phyloP scores from a whole-genome alignment of 2,888 invertebrate genomes.

The Hedya salicella region DNA sequence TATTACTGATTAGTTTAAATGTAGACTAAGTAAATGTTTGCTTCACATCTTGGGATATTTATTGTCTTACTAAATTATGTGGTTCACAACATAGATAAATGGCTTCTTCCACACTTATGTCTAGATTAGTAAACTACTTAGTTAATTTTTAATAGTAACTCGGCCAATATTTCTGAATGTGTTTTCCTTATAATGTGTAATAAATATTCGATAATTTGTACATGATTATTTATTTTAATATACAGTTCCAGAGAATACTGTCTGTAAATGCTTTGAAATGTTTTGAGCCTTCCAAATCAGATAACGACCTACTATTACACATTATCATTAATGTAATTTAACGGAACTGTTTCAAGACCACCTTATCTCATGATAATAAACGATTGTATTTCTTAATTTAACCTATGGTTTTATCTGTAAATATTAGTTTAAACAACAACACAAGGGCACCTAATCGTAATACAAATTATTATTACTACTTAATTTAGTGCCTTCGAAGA shows the following conservation, averaged over 20 bases:
- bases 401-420: conserved; percentile 46
- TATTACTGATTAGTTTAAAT: conserved; percentile 18
- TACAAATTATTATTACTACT: conserved; percentile 60
- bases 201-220: background rate
- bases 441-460: conserved; percentile 62
- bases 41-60: background rate
- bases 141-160: background rate
- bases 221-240: background rate
- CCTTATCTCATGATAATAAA: conserved; percentile 21
- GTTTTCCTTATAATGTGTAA: background rate
- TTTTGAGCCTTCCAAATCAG: conserved; percentile 20
- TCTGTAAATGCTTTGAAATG: conserved; percentile 26
- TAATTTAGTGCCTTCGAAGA: conserved; percentile 71
- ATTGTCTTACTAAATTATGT: background rate
- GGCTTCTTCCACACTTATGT: conserved; percentile 15
- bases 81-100: background rate
- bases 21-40: conserved; percentile 11
- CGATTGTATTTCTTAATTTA: conserved; percentile 44
- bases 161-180: conserved; percentile 1
- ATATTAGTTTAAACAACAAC: no score
- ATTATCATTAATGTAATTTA: conserved; percentile 1
- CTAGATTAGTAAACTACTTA: background rate
- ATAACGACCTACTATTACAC: conserved; percentile 16
- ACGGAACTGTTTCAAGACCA: conserved; percentile 19
- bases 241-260: conserved; percentile 1